Base-by-base conservation (phyloP, 2,888 invertebrate genomes). In the Dione vanillae region DNA sequence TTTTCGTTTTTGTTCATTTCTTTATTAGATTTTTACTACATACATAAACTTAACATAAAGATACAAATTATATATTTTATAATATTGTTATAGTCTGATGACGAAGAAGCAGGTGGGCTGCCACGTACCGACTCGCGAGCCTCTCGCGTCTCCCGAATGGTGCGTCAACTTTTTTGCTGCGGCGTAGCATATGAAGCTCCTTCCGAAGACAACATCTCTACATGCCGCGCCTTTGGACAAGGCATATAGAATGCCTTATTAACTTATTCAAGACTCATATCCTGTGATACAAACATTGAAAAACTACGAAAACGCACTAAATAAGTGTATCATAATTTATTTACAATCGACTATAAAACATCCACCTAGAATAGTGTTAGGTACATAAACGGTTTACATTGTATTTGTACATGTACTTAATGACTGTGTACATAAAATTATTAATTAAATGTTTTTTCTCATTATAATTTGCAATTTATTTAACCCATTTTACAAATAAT, bases 101-200 rank as follows among this genome's bases (percentile, higher is more conserved):
- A 88, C 59, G 88, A 89, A 76, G 91, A 89, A 78, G 91, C 90
- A 78, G 84, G 92, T 84, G 92, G 91, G 89, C 86, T 90, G 90
- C 88, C 91, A 84, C 91, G 90, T 84, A 87, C 83, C 78, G 89
- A 85, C 73, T 90, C 89, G 80, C 75, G 78, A 43, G 78, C 80
- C 65, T 89, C 90, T 40, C 90, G 90, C 69, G 84, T 90, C 59
- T 83, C 86, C 47, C 90, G 88, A 80, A 89, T 79, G 65, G 81
- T 91, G 75, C 89, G 91, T 12, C 86, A 88, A 75, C 81, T 91
- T 78, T 83, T 92, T 83, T 92, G 92, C 82, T 92, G 92, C 80
- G 91, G 92, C 69, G 81, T 86, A 52, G 78, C 83, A 45, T 82
- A 87, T 80, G 85, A 86, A 40, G 81, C 87, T 6, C 83, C 89